phyloP scores from a whole-genome alignment of 2,888 invertebrate genomes.

The Chromoteleia sp. region DNA sequence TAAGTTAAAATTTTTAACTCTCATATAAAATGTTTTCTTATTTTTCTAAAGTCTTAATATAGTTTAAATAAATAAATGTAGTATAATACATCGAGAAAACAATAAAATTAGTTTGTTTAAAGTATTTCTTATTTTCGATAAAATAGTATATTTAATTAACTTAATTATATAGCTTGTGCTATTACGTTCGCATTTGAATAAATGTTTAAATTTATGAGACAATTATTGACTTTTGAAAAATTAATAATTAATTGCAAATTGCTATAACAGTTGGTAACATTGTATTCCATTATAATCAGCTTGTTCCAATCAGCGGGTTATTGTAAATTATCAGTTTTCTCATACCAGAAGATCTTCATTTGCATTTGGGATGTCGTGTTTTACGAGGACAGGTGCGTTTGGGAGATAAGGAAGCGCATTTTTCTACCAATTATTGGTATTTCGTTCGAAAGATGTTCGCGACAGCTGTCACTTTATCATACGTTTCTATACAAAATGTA shows the following conservation, averaged over 20 bases:
- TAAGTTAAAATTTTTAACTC: too few relatives aligned
- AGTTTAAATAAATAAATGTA: too few relatives aligned
- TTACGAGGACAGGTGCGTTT: constrained; percentile 75
- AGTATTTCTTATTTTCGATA: too few relatives aligned
- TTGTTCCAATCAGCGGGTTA: constrained; percentile 60
- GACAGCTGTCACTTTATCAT: constrained; percentile 70
- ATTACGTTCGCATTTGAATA: too few relatives aligned
- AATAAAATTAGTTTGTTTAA: too few relatives aligned
- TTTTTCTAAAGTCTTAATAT: too few relatives aligned
- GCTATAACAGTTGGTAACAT: constrained; percentile 35
- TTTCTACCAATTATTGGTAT: constrained; percentile 81
- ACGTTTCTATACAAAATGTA: constrained; percentile 49
- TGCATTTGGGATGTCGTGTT: constrained; percentile 73
- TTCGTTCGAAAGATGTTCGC: constrained; percentile 70
- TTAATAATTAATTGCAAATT: constrained; percentile 7
- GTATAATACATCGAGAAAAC: too few relatives aligned
- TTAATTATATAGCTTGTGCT: too few relatives aligned
- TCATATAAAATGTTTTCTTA: too few relatives aligned
- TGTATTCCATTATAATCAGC: constrained; percentile 48
- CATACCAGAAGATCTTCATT: constrained; percentile 74
- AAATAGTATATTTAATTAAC: too few relatives aligned
- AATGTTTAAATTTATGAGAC: neutral
- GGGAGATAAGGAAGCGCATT: constrained; percentile 76
- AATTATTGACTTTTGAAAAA: neutral
- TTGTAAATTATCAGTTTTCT: constrained; percentile 74